These are phyloP conservation scores for Accipiter cooperii DNA, from an alignment of 2,113 vertebrate species.

Conservation along the genomic window DNA sequence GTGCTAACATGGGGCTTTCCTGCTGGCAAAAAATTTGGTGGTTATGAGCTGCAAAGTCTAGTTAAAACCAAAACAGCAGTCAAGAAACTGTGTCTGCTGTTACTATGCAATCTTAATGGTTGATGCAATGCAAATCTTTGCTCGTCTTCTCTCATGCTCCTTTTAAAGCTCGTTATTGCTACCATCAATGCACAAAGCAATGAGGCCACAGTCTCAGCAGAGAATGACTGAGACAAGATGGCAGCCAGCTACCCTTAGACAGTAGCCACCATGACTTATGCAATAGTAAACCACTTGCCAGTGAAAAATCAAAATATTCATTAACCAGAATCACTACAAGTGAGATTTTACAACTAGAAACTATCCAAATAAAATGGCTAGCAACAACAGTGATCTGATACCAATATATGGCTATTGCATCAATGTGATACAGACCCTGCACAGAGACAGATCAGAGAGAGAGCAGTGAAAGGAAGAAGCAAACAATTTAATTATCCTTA, in stretches of 20 bases:
- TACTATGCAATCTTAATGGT: background rate
- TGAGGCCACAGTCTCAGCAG: background rate
- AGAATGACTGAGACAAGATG: background rate
- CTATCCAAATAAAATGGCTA: background rate
- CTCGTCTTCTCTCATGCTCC: background rate
- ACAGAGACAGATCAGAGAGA: background rate
- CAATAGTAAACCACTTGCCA: background rate
- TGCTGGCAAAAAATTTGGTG: background rate
- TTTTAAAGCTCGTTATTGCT: background rate
- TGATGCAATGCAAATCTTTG: background rate
- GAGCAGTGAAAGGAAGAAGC: background rate
- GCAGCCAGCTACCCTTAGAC: background rate
- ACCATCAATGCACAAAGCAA: background rate
- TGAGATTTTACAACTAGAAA: background rate
- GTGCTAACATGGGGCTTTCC: accelerated
- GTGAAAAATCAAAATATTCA: background rate
- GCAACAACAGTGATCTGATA: background rate
- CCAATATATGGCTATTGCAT: background rate
- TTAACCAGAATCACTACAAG: background rate
- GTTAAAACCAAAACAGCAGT: background rate
- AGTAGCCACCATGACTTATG: background rate
- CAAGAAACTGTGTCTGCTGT: background rate
- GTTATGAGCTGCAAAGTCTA: background rate
- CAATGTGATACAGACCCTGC: background rate
- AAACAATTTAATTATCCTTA: background rate